Evolutionary conservation across 2,797 vertebrate species (phyloP), one percentile per base, ranked within the genome.

Genomic region (Hylomyscus alleni): DNA sequence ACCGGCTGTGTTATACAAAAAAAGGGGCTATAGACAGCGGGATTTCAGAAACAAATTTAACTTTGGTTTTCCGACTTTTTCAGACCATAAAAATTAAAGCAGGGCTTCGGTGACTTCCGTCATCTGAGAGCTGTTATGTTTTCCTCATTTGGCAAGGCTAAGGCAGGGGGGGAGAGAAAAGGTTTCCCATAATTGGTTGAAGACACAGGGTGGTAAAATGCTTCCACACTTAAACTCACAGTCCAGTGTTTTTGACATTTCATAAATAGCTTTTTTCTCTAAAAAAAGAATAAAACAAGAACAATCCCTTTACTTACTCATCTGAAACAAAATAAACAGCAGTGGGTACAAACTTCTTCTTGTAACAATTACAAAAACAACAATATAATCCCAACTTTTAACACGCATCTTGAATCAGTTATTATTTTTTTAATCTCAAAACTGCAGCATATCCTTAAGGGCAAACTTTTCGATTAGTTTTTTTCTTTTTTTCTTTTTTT

Each of bases 171-270:
- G 96, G 96, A 98, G 56, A 98, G 98, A 98, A 98, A 98, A 78
- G 98, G 96, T 97, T 98, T 98, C 98, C 99, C 98, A 98, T 98
- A 98, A 98, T 98, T 97, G 98, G 97, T 98, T 98, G 98, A 99
- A 98, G 98, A 99, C 98, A 98, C 98, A 98, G 98, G 98, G 98
- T 98, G 98, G 98, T 98, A 98, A 98, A 98, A 98, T 98, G 98
- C 97, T 99, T 98, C 98, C 98, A 98, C 98, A 98, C 98, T 98
- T 97, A 99, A 99, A 99, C 99, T 99, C 99, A 99, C 99, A 99
- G 99, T 99, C 99, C 99, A 99, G 99, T 99, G 99, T 99, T 99
- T 99, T 99, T 99, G 99, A 99, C 99, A 99, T 99, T 99, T 99
- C 99, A 99, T 99, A 99, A 99, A 99, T 99, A 99, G 99, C 99